Base-by-base conservation (phyloP, 2,888 invertebrate species). In the Scaptomyza polygonia region DNA sequence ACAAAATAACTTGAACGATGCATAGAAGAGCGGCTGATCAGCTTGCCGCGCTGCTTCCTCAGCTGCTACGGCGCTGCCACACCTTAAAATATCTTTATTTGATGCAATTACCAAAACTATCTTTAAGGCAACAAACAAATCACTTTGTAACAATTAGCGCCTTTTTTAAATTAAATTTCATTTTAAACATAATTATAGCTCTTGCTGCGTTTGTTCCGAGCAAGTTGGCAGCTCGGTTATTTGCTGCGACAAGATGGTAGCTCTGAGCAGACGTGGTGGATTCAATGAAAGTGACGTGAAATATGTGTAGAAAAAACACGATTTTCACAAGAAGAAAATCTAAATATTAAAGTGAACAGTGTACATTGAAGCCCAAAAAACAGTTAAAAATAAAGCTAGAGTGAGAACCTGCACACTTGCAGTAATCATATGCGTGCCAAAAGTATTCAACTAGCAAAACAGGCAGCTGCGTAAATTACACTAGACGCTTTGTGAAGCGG, bases 251-350 rank as follows among this genome's bases (percentile, higher is more conserved):
- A 77, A 61, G 47, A 57, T 86, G 86, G 84, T 32, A 80, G 56
- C 70, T 45, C 80, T 66, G 16, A 47, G 45, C 72, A 77, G 73
- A 69, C 71, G 88, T 82, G 82, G 82, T 83, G 82, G 88, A 86
- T 88, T 67, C 56, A 11, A 74, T 52, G 56, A 66, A 83, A 86
- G 88, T 83, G 82, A 88, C 85, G 88, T 88, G 82, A 88, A 88
- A 79, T 86, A 70, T 65, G 56, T 79, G 65, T 71, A 69, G 64
- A 86, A 86, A 88, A 84, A 71, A 87, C 82, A 85, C 75, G 68
- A 68, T 69, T 87, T 77, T 77, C 66, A 54, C 52, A 65, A 66
- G 63, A 78, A 68, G 58, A 56, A 84, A 80, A 53, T 55, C 27
- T 39, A 21, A 62, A 45, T 34, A 56, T 27, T 21, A 29, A 42